phyloP scores from a whole-genome alignment of 30 jellyfish, hydroid and myxozoan species.

The Phacellophora camtschatica region DNA sequence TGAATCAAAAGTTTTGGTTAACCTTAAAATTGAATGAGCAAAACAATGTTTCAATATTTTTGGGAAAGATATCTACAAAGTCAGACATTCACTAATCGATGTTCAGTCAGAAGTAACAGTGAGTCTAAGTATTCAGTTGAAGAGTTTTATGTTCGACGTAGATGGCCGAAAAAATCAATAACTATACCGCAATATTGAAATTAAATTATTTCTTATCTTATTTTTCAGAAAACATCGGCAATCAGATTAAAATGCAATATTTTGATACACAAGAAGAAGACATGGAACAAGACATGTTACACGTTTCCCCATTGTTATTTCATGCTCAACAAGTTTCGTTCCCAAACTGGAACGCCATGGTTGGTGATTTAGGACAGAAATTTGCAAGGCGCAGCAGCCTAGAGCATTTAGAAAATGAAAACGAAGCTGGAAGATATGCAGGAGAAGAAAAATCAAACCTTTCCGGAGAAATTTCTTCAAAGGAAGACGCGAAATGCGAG shows the following conservation, averaged over 20 bases:
- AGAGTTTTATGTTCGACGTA: too few species aligned
- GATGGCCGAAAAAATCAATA: too few species aligned
- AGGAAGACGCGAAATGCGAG: not conserved
- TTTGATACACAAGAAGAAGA: slow-evolving; percentile 4
- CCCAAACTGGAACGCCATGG: slow-evolving; percentile 82
- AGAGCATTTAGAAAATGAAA: slow-evolving; percentile 6
- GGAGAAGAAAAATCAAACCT: not conserved
- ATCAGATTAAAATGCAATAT: not conserved
- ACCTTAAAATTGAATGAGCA: too few species aligned
- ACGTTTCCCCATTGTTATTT: slow-evolving; percentile 19
- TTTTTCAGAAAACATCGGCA: too few species aligned
- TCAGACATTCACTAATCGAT: too few species aligned
- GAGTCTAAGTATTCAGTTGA: too few species aligned
- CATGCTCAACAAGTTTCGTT: slow-evolving; percentile 72
- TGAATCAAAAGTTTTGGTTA: too few species aligned
- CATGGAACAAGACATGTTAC: slow-evolving; percentile 22
- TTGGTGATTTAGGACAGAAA: slow-evolving; percentile 51
- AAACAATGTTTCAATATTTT: too few species aligned
- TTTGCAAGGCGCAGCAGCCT: slow-evolving; percentile 52
- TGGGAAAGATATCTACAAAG: too few species aligned
- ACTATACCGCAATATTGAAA: too few species aligned
- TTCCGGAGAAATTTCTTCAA: not conserved
- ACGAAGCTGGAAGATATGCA: not conserved
- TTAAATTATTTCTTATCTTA: too few species aligned
- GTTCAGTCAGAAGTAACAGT: too few species aligned